phyloP scores from a whole-genome alignment of 1,140 invertebrate species.

The Cotesia typhae region DNA sequence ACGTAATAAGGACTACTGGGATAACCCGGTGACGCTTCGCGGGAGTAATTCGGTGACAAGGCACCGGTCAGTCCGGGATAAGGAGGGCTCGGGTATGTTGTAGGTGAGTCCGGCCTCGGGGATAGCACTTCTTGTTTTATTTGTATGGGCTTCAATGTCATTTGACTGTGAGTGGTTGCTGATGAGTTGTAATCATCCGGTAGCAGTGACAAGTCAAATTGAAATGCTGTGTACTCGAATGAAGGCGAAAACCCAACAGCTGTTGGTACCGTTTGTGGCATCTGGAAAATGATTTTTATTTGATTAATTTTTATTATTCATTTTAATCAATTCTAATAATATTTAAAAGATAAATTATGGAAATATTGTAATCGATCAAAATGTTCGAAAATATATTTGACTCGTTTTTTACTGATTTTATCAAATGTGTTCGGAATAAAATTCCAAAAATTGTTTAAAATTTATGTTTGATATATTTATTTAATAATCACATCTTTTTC shows the following conservation, averaged over 20 bases:
- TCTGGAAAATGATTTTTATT: constrained; percentile 69
- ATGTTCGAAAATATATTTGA: no score
- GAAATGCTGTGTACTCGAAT: constrained; percentile 73
- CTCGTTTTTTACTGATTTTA: no score
- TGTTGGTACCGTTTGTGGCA: constrained; percentile 83
- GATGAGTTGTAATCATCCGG: constrained; percentile 67
- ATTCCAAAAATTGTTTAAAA: no score
- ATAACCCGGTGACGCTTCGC: constrained; percentile 69
- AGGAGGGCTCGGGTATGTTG: constrained; percentile 67
- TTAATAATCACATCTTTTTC: no score
- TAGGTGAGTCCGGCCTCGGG: constrained; percentile 58
- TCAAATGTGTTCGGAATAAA: no score
- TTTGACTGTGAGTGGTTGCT: constrained; percentile 40
- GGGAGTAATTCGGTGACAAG: constrained; percentile 68
- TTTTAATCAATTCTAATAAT: neutral
- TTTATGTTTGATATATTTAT: no score
- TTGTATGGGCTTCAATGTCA: constrained; percentile 51
- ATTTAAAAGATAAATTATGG: neutral
- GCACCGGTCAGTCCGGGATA: constrained; percentile 67
- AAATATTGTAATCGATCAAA: neutral
- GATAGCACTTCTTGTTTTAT: constrained; percentile 62
- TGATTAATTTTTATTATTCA: constrained; percentile 13
- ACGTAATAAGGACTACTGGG: constrained; percentile 70
- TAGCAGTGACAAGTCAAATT: constrained; percentile 79
- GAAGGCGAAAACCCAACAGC: constrained; percentile 75